These are phyloP conservation scores for Drosophila kepulauana DNA, from an alignment of 1,140 invertebrate genomes.

Conservation along the genomic window DNA sequence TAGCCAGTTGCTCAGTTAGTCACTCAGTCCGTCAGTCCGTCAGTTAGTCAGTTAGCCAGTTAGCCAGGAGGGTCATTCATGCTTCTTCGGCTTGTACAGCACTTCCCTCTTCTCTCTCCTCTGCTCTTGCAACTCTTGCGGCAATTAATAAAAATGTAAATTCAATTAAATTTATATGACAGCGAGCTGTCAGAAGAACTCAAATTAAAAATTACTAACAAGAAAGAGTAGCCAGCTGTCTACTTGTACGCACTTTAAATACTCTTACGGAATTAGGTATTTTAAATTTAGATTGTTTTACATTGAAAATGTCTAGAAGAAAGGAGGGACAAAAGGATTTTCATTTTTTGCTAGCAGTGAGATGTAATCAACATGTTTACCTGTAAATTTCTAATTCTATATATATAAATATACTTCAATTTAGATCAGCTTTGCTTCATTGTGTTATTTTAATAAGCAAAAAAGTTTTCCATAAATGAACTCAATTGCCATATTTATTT, in stretches of 20 bases:
- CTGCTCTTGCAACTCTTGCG: constrained; percentile 15
- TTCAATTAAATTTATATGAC: constrained; percentile 85
- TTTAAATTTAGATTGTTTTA: neutral
- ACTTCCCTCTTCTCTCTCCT: constrained; percentile 7
- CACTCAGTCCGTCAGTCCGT: neutral
- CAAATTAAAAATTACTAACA: constrained; percentile 85
- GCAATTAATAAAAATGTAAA: constrained; percentile 85
- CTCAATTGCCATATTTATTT: too few relatives aligned
- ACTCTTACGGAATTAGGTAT: neutral
- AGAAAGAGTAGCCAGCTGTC: neutral
- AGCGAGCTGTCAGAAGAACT: constrained; percentile 84
- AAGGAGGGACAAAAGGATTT: too few relatives aligned
- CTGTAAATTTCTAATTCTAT: too few relatives aligned
- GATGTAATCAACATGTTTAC: too few relatives aligned
- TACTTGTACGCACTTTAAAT: neutral
- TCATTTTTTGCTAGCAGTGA: too few relatives aligned
- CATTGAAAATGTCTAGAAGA: too few relatives aligned
- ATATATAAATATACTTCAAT: too few relatives aligned
- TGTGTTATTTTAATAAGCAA: too few relatives aligned
- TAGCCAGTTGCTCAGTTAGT: neutral
- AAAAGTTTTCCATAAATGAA: too few relatives aligned
- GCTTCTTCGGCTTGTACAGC: constrained; percentile 57
- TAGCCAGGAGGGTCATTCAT: constrained; percentile 52
- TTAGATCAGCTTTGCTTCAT: too few relatives aligned
- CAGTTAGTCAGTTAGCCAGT: neutral